Evolutionary conservation across 1,140 invertebrate genomes (phyloP), one percentile per base, ranked within the genome.

Genomic region (Bombus breviceps): DNA sequence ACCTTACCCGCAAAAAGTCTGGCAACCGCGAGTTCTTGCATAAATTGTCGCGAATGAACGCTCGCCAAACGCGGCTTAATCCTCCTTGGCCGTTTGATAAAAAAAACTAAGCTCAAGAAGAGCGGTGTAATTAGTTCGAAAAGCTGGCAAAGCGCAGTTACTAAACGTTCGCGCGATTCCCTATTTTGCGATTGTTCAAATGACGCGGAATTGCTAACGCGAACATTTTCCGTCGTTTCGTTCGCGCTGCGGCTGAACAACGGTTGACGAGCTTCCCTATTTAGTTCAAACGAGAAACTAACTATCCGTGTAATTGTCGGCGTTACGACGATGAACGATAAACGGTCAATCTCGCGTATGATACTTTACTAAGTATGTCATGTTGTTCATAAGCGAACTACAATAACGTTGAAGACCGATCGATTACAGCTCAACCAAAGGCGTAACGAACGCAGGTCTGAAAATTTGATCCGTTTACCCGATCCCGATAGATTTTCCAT

Each of bases 141-240:
- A 68, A 62, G 83, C 53, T 41, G 71, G 81, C 85, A 86, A 71
- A 75, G 47, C 8, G 8, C 8, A 32, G 18, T 22, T 37, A 12
- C 64, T 64, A 12, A 57, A 62, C 25, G 28, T n/a, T 62, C 59
- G 4, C 3, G 13, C 12, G 28, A 62, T n/a, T 62, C 59, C 13
- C 59, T 13, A 28, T 25, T 59, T 59, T 59, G 72, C 79, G 83
- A 90, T 90, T 86, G 89, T 86, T 90, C 88, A 81, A 86, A 90
- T 81, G 83, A 81, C 43, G 41, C 77, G 76, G 72, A 81, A 68
- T 81, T 64, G 22, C 69, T 75, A 88, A 79, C 79, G 69, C 53
- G 62, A 41, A 83, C 74, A 79, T 80, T 89, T 75, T 69, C 62
- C 68, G 3, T 6, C 5, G 22, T 22, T 68, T 39, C 39, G 37